phyloP scores from a whole-genome alignment of 2,888 invertebrate genomes.

The Caenorhabditis sp. region DNA sequence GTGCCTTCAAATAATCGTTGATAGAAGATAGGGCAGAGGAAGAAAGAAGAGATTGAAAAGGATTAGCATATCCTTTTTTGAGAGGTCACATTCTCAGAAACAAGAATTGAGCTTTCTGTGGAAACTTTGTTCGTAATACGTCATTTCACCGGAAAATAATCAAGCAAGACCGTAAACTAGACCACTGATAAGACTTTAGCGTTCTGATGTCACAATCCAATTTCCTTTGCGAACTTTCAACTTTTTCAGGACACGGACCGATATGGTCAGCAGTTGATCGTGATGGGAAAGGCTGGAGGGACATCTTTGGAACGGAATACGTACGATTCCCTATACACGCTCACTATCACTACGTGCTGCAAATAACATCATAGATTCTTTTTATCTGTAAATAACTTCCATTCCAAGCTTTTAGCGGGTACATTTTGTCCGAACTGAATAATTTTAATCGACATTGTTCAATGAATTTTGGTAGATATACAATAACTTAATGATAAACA shows the following conservation, averaged over 20 bases:
- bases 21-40: no score
- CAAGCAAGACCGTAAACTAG: slow-evolving; percentile 3
- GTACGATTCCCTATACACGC: slow-evolving; percentile 57
- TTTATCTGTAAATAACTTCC: slow-evolving; percentile 3
- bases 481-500: not conserved
- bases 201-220: slow-evolving; percentile 6
- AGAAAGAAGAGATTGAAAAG: not conserved
- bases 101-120: no score
- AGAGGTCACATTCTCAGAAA: not conserved
- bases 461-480: no score
- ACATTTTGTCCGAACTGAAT: no score
- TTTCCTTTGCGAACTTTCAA: not conserved
- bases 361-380: not conserved
- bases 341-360: slow-evolving; percentile 43
- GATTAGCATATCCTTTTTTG: slow-evolving; percentile 1
- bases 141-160: not conserved
- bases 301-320: slow-evolving; percentile 46
- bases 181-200: slow-evolving; percentile 13
- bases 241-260: slow-evolving; percentile 55
- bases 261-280: slow-evolving; percentile 49
- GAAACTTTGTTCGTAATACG: no score
- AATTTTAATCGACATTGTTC: no score
- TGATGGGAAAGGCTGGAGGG: slow-evolving; percentile 52
- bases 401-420: no score
- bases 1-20: no score